Base-by-base conservation (phyloP, 2,797 vertebrate species). In the Falco biarmicus region DNA sequence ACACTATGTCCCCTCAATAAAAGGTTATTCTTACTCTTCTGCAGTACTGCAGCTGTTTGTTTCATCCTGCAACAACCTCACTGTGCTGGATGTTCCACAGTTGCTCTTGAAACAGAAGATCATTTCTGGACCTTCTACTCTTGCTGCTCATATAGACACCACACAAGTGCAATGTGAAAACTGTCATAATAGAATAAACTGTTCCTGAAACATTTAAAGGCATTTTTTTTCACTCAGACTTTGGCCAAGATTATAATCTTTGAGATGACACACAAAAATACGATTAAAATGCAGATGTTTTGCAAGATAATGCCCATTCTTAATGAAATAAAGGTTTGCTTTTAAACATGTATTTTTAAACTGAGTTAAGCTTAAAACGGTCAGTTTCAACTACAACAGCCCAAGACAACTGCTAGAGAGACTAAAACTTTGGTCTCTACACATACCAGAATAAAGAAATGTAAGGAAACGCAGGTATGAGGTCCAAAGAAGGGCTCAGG, bases 131-230 rank as follows among this genome's bases (percentile, higher is more conserved):
- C 7, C 7, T 80, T 60, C 7, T 73, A 22, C 21, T 81, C 34
- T 80, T 68, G 47, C 37, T 0, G 0, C 12, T 69, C 6, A 0
- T 34, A 59, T 3, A 76, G 34, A 69, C 34, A 66, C 18, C 16
- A 56, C 19, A 47, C 10, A 60, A 65, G 5, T 21, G 68, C n/a
- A 75, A 76, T 17, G 19, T 50, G 32, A 66, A 25, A 39, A 54
- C n/a, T 71, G 25, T 53, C 54, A n/a, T 18, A 41, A 59, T 0
- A 74, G 53, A 74, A 64, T 59, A 2, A 88, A 64, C 17, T 20
- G 5, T 29, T 90, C 37, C 61, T 68, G 41, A 78, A 59, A 84
- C 24, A 32, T 43, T 31, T 50, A 65, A 56, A 84, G 26, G 22
- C 3, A 2, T 41, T 43, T 43, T 43, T 7, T 88, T 90, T 61